phyloP scores from a whole-genome alignment of 2,113 vertebrate genomes.

The Grus americana region DNA sequence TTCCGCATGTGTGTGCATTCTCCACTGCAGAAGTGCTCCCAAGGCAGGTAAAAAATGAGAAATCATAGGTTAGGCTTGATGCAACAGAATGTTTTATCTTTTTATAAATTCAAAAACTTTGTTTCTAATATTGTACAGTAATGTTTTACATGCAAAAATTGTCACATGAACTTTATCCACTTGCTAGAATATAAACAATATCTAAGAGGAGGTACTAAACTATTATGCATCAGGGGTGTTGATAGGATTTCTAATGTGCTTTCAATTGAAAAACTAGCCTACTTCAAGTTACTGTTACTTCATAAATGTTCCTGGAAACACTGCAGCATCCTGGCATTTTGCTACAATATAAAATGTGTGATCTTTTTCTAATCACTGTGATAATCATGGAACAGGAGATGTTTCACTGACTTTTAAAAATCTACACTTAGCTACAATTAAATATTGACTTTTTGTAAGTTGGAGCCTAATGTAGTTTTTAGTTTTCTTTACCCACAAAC shows the following conservation, averaged over 20 bases:
- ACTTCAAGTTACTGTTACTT: conserved; percentile 23
- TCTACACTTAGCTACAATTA: not conserved
- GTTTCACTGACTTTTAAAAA: not conserved
- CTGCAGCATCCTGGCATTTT: conserved; percentile 25
- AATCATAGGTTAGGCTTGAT: not conserved
- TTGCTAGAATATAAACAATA: not conserved
- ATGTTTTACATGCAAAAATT: not conserved
- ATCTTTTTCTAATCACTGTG: conserved; percentile 53
- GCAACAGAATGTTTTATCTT: not conserved
- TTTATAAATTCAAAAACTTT: not conserved
- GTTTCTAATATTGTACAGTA: not conserved
- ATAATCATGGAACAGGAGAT: not conserved
- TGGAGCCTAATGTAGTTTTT: not conserved
- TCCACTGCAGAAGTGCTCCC: not conserved
- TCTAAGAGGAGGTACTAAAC: not conserved
- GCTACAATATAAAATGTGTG: not conserved
- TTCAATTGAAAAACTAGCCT: conserved; percentile 48
- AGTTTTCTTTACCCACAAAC: not conserved
- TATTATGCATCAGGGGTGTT: not conserved
- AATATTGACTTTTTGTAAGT: not conserved
- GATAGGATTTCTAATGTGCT: conserved; percentile 29
- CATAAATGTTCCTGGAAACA: conserved; percentile 22
- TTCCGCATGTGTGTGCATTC: not conserved
- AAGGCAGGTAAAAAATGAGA: not conserved
- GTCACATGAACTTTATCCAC: not conserved